A percentile compares a stretch with the other conserved stretches of the same genome.
Evolutionary conservation across 2,113 vertebrate species (phyloP).

Genomic region (Rhinogobius similis): DNA sequence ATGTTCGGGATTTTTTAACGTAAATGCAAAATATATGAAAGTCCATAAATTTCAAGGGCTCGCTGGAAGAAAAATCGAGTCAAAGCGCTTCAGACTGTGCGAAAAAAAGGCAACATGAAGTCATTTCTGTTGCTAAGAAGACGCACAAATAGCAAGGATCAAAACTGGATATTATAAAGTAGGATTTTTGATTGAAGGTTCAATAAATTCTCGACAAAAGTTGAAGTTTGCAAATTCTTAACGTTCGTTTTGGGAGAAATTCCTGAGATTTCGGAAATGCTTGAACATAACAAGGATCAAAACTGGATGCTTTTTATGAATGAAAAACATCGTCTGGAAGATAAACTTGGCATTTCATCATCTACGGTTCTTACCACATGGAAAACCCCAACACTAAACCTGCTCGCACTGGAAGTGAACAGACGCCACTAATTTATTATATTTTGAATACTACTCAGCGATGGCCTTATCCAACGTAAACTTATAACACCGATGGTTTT

Average conservation of each 20-base stretch:
- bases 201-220: background rate
- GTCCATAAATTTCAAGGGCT: background rate
- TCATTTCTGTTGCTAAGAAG: background rate
- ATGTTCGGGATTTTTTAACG: background rate
- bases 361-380: too few species aligned
- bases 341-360: background rate
- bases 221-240: background rate
- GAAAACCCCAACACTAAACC: constrained; percentile 23
- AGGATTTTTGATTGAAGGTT: background rate
- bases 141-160: background rate
- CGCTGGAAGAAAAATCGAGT: background rate
- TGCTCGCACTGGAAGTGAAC: constrained; percentile 4
- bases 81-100: background rate
- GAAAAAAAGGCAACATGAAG: background rate
- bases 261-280: too few species aligned
- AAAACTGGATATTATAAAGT: background rate
- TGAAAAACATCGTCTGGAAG: too few species aligned
- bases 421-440: constrained; percentile 10
- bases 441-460: constrained; percentile 14
- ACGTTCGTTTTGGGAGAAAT: too few species aligned
- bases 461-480: background rate
- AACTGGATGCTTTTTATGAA: background rate
- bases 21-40: background rate
- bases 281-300: too few species aligned
- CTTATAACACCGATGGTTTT: background rate